Conservation (phyloP, 2,888 invertebrate species). For the Aspidapion aeneum region DNA sequence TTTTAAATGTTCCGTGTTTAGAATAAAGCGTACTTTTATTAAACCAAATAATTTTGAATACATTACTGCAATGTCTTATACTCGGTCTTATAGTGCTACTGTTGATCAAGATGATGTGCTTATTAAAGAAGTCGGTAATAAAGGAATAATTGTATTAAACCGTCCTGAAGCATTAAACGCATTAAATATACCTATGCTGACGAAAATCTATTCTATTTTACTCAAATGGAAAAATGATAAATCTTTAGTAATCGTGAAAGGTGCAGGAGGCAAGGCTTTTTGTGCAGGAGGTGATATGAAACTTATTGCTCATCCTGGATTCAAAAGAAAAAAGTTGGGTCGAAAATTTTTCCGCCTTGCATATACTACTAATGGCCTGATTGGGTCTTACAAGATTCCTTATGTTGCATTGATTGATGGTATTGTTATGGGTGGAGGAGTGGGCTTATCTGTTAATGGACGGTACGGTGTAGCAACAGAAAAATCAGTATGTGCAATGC, state of each 20-base stretch:
- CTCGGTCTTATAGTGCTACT: too few species aligned
- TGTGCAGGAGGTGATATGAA: constrained; percentile 98
- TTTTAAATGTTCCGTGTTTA: too few species aligned
- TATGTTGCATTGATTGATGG: constrained; percentile 92
- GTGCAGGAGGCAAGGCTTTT: constrained; percentile 77
- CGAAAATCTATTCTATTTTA: constrained; percentile 57
- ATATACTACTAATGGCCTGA: constrained; percentile 80
- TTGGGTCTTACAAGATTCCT: constrained; percentile 85
- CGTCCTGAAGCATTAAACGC: constrained; percentile 75
- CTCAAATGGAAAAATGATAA: constrained; percentile 58
- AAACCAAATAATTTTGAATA: too few species aligned
- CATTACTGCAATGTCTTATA: too few species aligned
- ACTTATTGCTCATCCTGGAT: constrained; percentile 64
- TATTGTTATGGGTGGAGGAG: constrained; percentile 97
- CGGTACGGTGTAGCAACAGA: constrained; percentile 92
- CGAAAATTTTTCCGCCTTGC: constrained; percentile 82
- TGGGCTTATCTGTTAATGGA: constrained; percentile 93
- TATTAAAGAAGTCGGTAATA: constrained; percentile 41
- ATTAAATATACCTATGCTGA: constrained; percentile 71
- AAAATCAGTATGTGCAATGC: constrained; percentile 94
- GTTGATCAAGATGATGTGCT: constrained; percentile 39
- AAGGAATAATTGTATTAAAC: constrained; percentile 68
- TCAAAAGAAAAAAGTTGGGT: constrained; percentile 55
- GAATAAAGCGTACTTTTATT: too few species aligned
- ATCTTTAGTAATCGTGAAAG: constrained; percentile 53